phyloP scores from a whole-genome alignment of 2,888 invertebrate species.

The Octodonta nipae region DNA sequence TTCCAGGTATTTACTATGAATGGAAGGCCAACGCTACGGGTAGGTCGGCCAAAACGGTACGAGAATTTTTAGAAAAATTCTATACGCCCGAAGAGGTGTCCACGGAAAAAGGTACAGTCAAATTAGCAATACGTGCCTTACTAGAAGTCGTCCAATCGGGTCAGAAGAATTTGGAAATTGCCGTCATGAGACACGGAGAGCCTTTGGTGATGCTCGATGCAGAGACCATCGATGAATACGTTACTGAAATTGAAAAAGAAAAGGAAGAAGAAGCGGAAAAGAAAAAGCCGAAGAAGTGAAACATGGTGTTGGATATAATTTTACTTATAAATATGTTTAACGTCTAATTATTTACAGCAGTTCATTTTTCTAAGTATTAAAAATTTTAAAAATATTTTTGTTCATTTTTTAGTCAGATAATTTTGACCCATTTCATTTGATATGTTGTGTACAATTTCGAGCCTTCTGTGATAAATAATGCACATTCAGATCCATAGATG shows the following conservation, averaged over 20 bases:
- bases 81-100: conserved; percentile 81
- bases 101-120: conserved; percentile 74
- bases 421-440: no score
- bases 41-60: conserved; percentile 90
- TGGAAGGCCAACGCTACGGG: conserved; percentile 99
- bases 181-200: conserved; percentile 75
- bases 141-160: conserved; percentile 97
- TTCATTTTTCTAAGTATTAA: no score
- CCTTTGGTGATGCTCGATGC: conserved; percentile 80
- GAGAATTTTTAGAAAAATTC: conserved; percentile 96
- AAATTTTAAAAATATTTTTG: no score
- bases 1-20: conserved; percentile 95
- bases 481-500: no score
- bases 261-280: conserved; percentile 97
- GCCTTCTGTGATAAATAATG: no score
- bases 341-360: no score
- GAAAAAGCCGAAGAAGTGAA: conserved; percentile 76
- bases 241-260: conserved; percentile 91
- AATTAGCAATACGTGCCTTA: conserved; percentile 88
- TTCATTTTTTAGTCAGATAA: no score
- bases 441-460: no score
- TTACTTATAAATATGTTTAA: no score
- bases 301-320: no score
- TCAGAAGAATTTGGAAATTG: conserved; percentile 96
- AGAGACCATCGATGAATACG: conserved; percentile 84